Conservation (phyloP, 1,140 invertebrate genomes). For the Aphis gossypii region DNA sequence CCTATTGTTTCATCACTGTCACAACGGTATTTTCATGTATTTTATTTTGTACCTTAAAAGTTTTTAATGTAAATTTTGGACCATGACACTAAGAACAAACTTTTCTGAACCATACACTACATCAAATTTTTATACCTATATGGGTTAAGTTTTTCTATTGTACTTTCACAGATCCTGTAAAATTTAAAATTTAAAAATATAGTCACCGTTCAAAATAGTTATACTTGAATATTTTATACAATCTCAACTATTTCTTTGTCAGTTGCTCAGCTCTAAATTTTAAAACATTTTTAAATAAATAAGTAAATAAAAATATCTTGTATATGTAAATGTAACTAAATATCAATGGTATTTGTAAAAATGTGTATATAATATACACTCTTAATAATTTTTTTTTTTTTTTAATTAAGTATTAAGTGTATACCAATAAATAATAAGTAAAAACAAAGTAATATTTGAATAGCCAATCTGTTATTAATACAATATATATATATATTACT, state of each 20-base stretch:
- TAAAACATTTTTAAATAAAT: neutral
- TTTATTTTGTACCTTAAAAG: neutral
- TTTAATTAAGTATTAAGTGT: neutral
- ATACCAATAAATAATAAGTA: neutral
- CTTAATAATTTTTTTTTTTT: too few species aligned
- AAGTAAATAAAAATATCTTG: too few species aligned
- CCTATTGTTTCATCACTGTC: neutral
- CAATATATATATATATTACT: too few species aligned
- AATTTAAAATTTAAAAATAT: slow-evolving; percentile 14
- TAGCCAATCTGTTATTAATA: neutral
- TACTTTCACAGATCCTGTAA: neutral
- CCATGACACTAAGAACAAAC: neutral
- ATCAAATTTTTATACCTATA: neutral
- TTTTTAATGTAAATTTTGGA: slow-evolving; percentile 11
- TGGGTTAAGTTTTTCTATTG: neutral
- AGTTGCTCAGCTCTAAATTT: neutral
- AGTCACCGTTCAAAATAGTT: neutral
- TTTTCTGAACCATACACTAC: neutral
- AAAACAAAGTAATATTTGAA: neutral
- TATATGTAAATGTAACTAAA: too few species aligned
- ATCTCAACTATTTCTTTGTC: neutral
- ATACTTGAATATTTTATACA: neutral
- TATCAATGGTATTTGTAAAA: neutral
- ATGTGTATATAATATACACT: too few species aligned
- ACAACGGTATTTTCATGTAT: neutral